Conservation (phyloP, 2,888 invertebrate species). For the Ceriagrion tenellum region DNA sequence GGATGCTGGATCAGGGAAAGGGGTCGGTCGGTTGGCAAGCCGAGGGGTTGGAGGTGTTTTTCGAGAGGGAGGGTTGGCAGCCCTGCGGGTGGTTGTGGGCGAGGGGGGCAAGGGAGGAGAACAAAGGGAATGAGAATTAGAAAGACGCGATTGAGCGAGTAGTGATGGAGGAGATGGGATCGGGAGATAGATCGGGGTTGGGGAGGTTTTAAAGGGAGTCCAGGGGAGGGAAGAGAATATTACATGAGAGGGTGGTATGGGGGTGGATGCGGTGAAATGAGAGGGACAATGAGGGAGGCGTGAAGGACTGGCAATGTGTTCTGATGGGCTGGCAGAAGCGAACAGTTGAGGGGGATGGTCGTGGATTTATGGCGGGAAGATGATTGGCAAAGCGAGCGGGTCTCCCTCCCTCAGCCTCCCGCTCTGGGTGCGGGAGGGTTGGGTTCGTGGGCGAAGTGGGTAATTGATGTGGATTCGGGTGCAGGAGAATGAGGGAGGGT, state of each 20-base stretch:
- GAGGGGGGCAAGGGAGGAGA: neutral
- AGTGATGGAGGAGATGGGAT: slow-evolving; percentile 58
- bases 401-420: neutral
- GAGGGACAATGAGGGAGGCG: neutral
- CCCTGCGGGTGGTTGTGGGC: slow-evolving; percentile 20
- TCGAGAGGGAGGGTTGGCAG: neutral
- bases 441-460: neutral
- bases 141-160: slow-evolving; percentile 63
- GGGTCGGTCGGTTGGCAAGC: neutral
- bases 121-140: slow-evolving; percentile 66
- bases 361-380: slow-evolving; percentile 29
- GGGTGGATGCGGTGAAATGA: neutral
- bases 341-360: neutral
- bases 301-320: slow-evolving; percentile 26
- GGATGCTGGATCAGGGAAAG: neutral
- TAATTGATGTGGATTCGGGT: neutral
- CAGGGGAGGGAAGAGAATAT: neutral
- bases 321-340: neutral
- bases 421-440: neutral
- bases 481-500: neutral
- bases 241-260: neutral
- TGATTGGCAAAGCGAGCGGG: neutral
- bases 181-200: neutral
- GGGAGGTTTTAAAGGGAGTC: neutral
- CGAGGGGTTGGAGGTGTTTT: neutral